Conservation (phyloP, 2,797 vertebrate species). For the Gymnopithys bicolor region DNA sequence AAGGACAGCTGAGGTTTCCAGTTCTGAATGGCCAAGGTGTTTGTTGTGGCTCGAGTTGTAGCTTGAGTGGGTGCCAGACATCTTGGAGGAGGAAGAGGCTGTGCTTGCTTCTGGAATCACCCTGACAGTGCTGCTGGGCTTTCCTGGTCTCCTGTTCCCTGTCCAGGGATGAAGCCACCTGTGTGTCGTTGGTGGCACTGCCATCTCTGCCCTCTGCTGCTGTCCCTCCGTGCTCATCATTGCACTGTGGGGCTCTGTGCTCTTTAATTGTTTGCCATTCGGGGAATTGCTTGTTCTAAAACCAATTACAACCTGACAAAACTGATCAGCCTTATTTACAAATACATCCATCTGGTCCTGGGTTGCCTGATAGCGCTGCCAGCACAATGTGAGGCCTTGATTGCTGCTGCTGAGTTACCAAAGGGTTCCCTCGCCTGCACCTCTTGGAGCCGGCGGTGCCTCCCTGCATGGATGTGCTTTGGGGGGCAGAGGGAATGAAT, state of each 20-base stretch:
- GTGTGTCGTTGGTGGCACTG: background rate
- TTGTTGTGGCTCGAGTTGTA: background rate
- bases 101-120: background rate
- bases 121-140: conserved; percentile 1
- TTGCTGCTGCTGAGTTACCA: background rate
- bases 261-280: conserved; percentile 28
- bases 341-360: conserved; percentile 60
- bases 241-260: background rate
- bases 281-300: conserved; percentile 63
- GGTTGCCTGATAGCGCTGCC: background rate
- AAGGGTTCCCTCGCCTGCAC: accelerated
- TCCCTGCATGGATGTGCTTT: accelerated
- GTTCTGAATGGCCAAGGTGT: background rate
- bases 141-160: background rate
- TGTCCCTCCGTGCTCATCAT: background rate
- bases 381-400: background rate
- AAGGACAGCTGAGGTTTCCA: background rate
- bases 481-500: accelerated
- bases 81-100: background rate
- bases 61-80: background rate
- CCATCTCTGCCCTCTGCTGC: background rate
- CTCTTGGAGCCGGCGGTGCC: accelerated
- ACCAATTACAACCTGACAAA: conserved; percentile 65
- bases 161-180: accelerated
- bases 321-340: conserved; percentile 66